Percentiles rank a stretch among this genome's conserved stretches.
phyloP scores from a whole-genome alignment of 2,888 invertebrate genomes.

The Linyphia triangularis region DNA sequence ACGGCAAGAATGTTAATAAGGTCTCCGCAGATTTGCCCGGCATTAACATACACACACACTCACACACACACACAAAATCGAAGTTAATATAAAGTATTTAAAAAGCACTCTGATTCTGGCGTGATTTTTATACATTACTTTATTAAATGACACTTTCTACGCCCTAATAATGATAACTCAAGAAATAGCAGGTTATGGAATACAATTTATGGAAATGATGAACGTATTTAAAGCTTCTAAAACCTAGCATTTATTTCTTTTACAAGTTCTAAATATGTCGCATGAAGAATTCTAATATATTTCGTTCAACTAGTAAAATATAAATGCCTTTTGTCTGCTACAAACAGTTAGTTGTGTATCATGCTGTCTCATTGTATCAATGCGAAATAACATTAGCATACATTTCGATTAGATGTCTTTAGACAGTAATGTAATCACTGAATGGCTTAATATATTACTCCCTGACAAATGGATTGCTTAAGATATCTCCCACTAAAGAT shows the following conservation, averaged over 20 bases:
- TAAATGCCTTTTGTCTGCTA: constrained; percentile 4
- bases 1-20: no score
- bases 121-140: no score
- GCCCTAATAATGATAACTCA: no score
- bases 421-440: background rate
- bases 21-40: no score
- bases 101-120: no score
- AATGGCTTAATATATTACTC: background rate
- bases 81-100: no score
- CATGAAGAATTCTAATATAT: background rate
- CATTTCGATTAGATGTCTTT: background rate
- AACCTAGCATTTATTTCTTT: background rate
- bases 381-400: background rate
- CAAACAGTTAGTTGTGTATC: constrained; percentile 12
- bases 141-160: no score
- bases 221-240: no score
- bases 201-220: no score
- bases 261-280: background rate
- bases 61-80: no score
- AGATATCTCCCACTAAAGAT: background rate
- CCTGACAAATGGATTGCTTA: background rate
- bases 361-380: constrained; percentile 6
- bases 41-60: no score
- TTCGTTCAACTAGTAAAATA: constrained; percentile 2
- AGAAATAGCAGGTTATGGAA: no score